Percentiles rank a stretch among this genome's conserved stretches.
These are phyloP conservation scores for Lepidocolaptes lacrymiger DNA, from an alignment of 2,797 vertebrate genomes.

Conservation along the genomic window DNA sequence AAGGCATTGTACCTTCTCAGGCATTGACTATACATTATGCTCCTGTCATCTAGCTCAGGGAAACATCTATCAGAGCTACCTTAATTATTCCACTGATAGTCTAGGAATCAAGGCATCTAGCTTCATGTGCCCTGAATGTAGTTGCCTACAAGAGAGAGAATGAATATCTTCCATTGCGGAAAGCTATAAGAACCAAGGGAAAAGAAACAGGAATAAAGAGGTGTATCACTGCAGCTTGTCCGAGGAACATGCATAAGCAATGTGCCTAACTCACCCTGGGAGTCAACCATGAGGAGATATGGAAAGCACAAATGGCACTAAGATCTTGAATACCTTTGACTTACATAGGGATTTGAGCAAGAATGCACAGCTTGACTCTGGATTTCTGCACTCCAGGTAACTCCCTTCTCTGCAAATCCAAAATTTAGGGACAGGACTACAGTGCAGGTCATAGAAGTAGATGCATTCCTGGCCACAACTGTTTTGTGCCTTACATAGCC, in stretches of 20 bases:
- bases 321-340: not conserved
- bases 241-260: not conserved
- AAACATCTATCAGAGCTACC: not conserved
- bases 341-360: not conserved
- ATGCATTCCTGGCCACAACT: not conserved
- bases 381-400: not conserved
- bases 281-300: not conserved
- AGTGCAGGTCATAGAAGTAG: not conserved
- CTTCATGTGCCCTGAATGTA: not conserved
- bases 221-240: not conserved
- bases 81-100: not conserved
- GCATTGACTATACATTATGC: not conserved
- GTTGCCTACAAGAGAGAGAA: rapidly evolving
- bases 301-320: not conserved
- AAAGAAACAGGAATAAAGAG: not conserved
- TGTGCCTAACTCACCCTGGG: not conserved
- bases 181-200: not conserved
- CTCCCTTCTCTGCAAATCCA: not conserved
- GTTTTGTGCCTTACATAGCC: rapidly evolving
- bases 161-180: not conserved
- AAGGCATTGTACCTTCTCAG: not conserved
- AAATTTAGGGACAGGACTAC: not conserved
- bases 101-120: not conserved
- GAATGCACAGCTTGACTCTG: not conserved
- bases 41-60: not conserved